These are phyloP conservation scores for Spermophilus dauricus DNA, from an alignment of 2,113 vertebrate genomes.

Conservation along the genomic window DNA sequence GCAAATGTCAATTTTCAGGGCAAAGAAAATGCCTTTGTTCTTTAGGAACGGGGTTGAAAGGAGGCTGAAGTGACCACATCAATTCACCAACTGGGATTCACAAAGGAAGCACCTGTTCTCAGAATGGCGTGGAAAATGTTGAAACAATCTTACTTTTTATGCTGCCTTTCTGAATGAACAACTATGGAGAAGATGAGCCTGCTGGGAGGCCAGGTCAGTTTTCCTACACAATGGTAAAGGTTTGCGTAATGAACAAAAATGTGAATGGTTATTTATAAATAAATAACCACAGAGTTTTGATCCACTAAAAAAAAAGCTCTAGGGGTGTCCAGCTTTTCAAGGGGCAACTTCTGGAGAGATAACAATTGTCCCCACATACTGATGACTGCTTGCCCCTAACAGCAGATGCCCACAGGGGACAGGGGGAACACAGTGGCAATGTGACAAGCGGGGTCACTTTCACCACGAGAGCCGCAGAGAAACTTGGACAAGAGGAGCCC, in stretches of 20 bases:
- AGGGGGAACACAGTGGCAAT: too few relatives aligned
- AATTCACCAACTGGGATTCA: slow-evolving; percentile 65
- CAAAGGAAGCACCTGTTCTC: slow-evolving; percentile 85
- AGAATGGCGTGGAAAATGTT: slow-evolving; percentile 47
- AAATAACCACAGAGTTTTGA: background rate
- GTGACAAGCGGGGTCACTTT: too few relatives aligned
- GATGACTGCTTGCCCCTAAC: too few relatives aligned
- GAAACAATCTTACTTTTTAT: slow-evolving; percentile 68
- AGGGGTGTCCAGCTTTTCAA: too few relatives aligned
- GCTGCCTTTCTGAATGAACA: slow-evolving; percentile 1
- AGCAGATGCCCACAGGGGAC: too few relatives aligned
- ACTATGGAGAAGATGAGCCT: background rate
- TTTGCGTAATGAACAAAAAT: background rate
- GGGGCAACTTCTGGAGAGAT: too few relatives aligned
- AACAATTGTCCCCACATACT: too few relatives aligned
- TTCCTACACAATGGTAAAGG: background rate
- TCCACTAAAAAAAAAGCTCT: background rate
- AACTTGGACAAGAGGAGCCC: too few relatives aligned
- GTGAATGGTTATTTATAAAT: background rate
- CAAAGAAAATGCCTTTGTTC: slow-evolving; percentile 86
- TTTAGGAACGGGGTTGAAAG: slow-evolving; percentile 68
- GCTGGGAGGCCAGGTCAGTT: background rate
- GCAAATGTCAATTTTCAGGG: slow-evolving; percentile 82
- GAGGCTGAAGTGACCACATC: slow-evolving; percentile 72
- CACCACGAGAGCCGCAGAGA: too few relatives aligned